Base-by-base conservation (phyloP, 2,888 invertebrate genomes). In the Melanostoma scalare region DNA sequence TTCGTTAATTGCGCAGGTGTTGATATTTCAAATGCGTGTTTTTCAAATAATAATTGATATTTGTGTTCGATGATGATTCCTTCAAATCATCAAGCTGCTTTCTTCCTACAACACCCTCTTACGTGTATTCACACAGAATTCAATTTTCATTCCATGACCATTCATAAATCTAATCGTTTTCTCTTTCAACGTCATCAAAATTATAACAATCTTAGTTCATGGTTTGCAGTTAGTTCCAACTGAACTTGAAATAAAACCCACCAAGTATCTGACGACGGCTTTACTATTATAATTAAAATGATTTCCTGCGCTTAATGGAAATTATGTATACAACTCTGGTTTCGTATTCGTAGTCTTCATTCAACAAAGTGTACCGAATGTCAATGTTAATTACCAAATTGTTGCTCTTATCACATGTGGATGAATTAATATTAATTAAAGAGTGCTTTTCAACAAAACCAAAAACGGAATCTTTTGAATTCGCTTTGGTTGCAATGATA, bases 381-480 rank as follows among this genome's bases (percentile, higher is more conserved):
- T 74, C 82, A 84, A 78, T 78, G 82, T 78, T 78, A 84, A 78
- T 84, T 74, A 44, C 53, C 40, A 73, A 72, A 73, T 77, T 68
- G 77, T 73, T 76, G 42, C 56, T 78, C 52, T 78, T 78, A 78
- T 84, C 69, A 84, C 69, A 74, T 78, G 74, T 84, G 40, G 56
- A 60, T 71, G 55, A 69, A 84, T 84, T 84, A 74, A 65, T 55
- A 78, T 78, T 84, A 84, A 84, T 84, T 84, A 74, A 73, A 65
- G 33, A 60, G 33, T 42, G 5, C 44, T 35, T 60, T 44, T 30
- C n/a, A n/a, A n/a, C 20, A 20, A 20, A 20, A 20, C 20, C 20
- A 20, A 46, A 9, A 9, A 8, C 9, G 30, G 1, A 5, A 56
- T 38, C 38, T 56, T 33, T 9, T 40, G 40, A 20, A 40, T 56